Conservation (phyloP, 2,797 vertebrate genomes). For the Notolepis coatsorum region DNA sequence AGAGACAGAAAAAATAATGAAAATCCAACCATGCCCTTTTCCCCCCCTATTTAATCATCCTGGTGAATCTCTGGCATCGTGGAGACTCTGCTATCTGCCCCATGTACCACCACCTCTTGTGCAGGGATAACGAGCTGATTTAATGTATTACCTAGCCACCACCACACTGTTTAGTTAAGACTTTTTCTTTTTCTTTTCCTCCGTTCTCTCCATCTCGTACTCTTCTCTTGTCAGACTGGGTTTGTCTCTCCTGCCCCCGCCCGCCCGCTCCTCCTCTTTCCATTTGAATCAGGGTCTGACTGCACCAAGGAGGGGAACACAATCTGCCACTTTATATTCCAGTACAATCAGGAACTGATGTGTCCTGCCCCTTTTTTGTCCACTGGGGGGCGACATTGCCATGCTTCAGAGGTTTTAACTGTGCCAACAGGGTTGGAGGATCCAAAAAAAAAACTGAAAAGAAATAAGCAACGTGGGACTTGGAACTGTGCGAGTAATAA, state of each 20-base stretch:
- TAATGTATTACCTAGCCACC: constrained; percentile 82
- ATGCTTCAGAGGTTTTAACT: constrained; percentile 76
- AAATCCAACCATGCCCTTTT: constrained; percentile 76
- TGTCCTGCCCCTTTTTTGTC: constrained; percentile 77
- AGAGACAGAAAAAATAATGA: constrained; percentile 80
- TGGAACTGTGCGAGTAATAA: constrained; percentile 73
- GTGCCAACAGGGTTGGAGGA: constrained; percentile 80
- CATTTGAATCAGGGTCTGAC: constrained; percentile 80
- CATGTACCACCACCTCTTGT: constrained; percentile 82
- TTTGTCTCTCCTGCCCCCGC: constrained; percentile 66
- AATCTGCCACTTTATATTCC: constrained; percentile 81
- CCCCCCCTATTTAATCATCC: constrained; percentile 73
- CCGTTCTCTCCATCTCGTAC: constrained; percentile 58
- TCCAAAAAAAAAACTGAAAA: no score
- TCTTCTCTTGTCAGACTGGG: constrained; percentile 79
- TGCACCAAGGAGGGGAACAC: constrained; percentile 67
- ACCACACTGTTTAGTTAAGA: constrained; percentile 49
- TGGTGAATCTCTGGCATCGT: constrained; percentile 86
- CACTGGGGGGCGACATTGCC: constrained; percentile 78
- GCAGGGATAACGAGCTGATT: constrained; percentile 88
- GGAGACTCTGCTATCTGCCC: constrained; percentile 84
- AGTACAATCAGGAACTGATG: constrained; percentile 78
- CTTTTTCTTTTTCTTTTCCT: constrained; percentile 48
- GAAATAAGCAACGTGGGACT: constrained; percentile 75
- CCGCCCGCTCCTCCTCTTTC: constrained; percentile 74